Evolutionary conservation across 2,113 vertebrate genomes (phyloP).

Genomic region (Progne subis): DNA sequence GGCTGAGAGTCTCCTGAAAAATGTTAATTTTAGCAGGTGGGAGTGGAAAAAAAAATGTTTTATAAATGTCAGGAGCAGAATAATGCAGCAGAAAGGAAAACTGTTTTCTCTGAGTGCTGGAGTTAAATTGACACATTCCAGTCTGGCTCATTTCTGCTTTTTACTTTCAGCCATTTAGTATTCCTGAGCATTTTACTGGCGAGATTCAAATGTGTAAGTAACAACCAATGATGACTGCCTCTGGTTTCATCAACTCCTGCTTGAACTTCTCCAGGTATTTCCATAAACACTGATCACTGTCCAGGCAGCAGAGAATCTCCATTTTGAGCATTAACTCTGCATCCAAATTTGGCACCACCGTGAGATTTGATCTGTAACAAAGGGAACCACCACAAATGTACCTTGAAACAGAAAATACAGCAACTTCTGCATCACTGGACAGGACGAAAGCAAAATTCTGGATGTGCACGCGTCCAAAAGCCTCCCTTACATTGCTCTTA

Average conservation of each 20-base stretch:
- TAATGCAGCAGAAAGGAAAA: slow-evolving; percentile 35
- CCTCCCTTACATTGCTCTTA: not conserved
- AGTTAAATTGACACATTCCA: slow-evolving; percentile 44
- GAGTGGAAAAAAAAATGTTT: not conserved
- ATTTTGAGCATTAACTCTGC: not conserved
- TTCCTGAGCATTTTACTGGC: slow-evolving; percentile 67
- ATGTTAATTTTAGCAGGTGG: not conserved
- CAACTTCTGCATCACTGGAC: not conserved
- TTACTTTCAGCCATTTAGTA: slow-evolving; percentile 67
- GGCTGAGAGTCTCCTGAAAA: not conserved
- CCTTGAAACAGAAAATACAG: not conserved
- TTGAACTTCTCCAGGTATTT: slow-evolving; percentile 61
- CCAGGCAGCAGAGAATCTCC: slow-evolving; percentile 40
- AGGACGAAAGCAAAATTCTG: not conserved
- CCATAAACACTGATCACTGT: slow-evolving; percentile 49
- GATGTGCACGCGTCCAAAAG: not conserved
- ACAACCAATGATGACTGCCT: slow-evolving; percentile 67
- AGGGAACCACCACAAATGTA: not conserved
- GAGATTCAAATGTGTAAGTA: slow-evolving; percentile 69
- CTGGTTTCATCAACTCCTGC: slow-evolving; percentile 74
- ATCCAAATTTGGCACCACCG: not conserved
- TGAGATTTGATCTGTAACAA: not conserved
- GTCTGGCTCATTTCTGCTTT: slow-evolving; percentile 50
- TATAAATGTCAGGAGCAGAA: not conserved
- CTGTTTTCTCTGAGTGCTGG: slow-evolving; percentile 15